phyloP scores from a whole-genome alignment of 1,140 invertebrate species.

The Gryon sp. region DNA sequence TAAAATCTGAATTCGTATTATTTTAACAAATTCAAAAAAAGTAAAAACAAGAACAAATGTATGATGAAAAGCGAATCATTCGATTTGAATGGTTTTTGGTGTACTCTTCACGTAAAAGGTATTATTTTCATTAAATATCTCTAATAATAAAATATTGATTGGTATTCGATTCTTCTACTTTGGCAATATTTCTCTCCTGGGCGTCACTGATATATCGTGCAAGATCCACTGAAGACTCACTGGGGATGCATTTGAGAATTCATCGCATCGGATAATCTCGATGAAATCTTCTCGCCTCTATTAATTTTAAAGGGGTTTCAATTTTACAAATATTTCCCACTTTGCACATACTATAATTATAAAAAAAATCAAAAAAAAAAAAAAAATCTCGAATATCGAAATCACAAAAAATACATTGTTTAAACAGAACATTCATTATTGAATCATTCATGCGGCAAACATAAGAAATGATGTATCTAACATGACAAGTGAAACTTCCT shows the following conservation, averaged over 20 bases:
- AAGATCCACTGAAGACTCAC: constrained; percentile 49
- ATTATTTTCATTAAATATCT: constrained; percentile 7
- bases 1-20: too few species aligned
- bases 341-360: too few species aligned
- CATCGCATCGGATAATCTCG: constrained; percentile 22
- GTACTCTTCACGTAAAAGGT: neutral
- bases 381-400: too few species aligned
- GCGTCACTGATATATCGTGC: constrained; percentile 31
- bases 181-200: constrained; percentile 32
- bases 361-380: too few species aligned
- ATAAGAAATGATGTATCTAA: too few species aligned
- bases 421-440: too few species aligned
- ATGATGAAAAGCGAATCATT: too few species aligned
- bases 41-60: too few species aligned
- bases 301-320: constrained; percentile 33
- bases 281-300: constrained; percentile 39
- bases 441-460: too few species aligned
- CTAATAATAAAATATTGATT: constrained; percentile 18
- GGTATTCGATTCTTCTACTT: constrained; percentile 35
- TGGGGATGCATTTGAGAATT: constrained; percentile 54
- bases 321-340: neutral
- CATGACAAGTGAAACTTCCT: too few species aligned
- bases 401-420: too few species aligned
- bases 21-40: too few species aligned
- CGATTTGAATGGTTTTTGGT: neutral